These are phyloP conservation scores for Garra rufa DNA, from an alignment of 2,113 vertebrate species.

Conservation along the genomic window DNA sequence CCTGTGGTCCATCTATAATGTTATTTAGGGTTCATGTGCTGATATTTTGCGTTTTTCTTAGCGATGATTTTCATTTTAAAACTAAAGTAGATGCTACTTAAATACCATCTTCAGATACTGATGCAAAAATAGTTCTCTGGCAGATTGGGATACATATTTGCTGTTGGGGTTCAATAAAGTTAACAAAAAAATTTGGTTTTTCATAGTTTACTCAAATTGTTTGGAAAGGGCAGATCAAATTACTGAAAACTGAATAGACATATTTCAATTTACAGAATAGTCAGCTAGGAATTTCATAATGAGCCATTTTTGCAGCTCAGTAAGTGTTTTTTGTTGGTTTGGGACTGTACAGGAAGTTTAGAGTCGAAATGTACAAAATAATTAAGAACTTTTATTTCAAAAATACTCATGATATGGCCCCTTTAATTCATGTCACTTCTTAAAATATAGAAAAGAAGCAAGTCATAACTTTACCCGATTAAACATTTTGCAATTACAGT, in stretches of 20 bases:
- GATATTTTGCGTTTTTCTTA: neutral
- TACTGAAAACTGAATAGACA: neutral
- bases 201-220: neutral
- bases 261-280: too few relatives aligned
- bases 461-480: neutral
- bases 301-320: neutral
- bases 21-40: neutral
- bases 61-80: neutral
- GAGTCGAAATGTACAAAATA: neutral
- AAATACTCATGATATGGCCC: neutral
- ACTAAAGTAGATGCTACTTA: neutral
- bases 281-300: neutral
- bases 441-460: slow-evolving; percentile 31
- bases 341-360: neutral
- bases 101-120: neutral
- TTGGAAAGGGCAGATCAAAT: neutral
- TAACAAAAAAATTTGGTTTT: neutral
- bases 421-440: neutral
- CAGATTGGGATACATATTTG: neutral
- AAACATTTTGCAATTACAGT: neutral
- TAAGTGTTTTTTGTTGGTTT: neutral
- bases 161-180: neutral
- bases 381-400: neutral
- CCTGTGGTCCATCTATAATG: neutral
- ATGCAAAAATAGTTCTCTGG: neutral